These are phyloP conservation scores for Poeciliopsis paucimaculata DNA, from an alignment of 2,797 vertebrate genomes.

Conservation along the genomic window DNA sequence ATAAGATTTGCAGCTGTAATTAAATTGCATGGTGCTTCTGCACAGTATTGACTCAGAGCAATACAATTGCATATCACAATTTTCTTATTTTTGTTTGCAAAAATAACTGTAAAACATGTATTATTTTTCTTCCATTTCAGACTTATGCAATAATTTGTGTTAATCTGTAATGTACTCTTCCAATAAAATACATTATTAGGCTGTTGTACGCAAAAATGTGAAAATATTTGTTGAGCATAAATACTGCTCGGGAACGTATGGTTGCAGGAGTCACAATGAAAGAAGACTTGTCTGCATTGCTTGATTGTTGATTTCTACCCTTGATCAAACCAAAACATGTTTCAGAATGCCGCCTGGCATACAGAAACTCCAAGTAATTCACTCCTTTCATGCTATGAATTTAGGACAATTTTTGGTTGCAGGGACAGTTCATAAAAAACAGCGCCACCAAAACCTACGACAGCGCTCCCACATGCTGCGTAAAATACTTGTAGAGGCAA, in stretches of 20 bases:
- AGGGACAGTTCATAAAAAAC: constrained; percentile 59
- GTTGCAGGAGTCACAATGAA: background rate
- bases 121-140: background rate
- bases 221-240: background rate
- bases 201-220: background rate
- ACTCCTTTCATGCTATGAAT: background rate
- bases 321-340: background rate
- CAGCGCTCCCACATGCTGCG: constrained; percentile 16
- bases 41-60: background rate
- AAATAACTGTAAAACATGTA: background rate
- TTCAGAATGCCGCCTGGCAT: background rate
- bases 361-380: background rate
- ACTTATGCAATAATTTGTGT: background rate
- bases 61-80: background rate
- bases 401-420: background rate
- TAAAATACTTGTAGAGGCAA: constrained; percentile 43
- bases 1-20: background rate
- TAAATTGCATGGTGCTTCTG: background rate
- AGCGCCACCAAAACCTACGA: constrained; percentile 15
- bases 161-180: background rate
- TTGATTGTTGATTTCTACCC: background rate
- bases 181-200: background rate
- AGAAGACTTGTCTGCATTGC: background rate
- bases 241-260: background rate
- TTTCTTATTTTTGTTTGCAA: background rate